Evolutionary conservation across 2,888 invertebrate genomes (phyloP).

Genomic region (Drosophila pegasa): DNA sequence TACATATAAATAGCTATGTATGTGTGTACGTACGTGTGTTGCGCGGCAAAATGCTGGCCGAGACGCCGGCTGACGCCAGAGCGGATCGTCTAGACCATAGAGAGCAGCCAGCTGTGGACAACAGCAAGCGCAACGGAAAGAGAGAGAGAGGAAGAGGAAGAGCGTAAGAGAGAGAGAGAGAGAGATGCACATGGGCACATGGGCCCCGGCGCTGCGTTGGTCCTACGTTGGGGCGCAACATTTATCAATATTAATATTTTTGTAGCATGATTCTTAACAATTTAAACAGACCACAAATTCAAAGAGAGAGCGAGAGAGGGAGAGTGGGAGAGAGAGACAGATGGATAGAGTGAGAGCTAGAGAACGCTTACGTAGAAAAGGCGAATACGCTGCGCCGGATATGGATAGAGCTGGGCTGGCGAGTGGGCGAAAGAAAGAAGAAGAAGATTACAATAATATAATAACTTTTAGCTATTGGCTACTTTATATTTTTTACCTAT

Average conservation of each 20-base stretch:
- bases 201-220: background rate
- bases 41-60: slow-evolving; percentile 26
- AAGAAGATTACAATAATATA: slow-evolving; percentile 3
- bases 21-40: slow-evolving; percentile 8
- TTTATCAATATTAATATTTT: slow-evolving; percentile 68
- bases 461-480: slow-evolving; percentile 5
- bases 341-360: slow-evolving; percentile 7
- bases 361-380: slow-evolving; percentile 2
- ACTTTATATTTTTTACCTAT: slow-evolving; percentile 10
- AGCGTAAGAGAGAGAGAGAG: background rate
- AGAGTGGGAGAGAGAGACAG: background rate
- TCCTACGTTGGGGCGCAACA: slow-evolving; percentile 17
- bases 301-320: slow-evolving; percentile 20
- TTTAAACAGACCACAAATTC: slow-evolving; percentile 6
- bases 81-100: slow-evolving; percentile 7
- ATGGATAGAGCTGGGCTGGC: background rate
- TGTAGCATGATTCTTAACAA: slow-evolving; percentile 66
- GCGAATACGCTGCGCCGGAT: background rate
- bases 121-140: slow-evolving; percentile 1
- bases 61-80: slow-evolving; percentile 3
- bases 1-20: slow-evolving; percentile 3
- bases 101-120: slow-evolving; percentile 7
- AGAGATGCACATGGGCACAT: slow-evolving; percentile 18
- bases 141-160: slow-evolving; percentile 3
- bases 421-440: background rate